Conservation (phyloP, 1,140 invertebrate species). For the Patella vulgata region DNA sequence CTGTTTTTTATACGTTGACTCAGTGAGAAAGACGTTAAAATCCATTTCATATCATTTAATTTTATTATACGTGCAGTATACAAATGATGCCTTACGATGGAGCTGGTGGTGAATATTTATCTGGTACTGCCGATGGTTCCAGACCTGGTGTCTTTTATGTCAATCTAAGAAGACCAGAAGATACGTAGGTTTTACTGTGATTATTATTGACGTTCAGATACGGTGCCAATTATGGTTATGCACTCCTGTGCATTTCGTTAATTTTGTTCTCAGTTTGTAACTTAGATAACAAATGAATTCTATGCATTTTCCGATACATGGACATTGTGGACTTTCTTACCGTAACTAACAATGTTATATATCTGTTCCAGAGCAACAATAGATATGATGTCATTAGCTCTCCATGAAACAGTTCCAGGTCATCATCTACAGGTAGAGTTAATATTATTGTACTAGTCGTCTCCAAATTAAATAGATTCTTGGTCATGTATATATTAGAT, state of each 20-base stretch:
- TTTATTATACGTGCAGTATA: too few species aligned
- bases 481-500: too few species aligned
- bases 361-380: constrained; percentile 52
- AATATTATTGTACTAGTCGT: neutral
- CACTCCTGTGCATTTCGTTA: neutral
- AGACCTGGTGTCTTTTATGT: constrained; percentile 47
- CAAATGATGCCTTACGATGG: too few species aligned
- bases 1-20: too few species aligned
- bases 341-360: neutral
- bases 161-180: constrained; percentile 35
- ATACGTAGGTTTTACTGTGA: constrained; percentile 30
- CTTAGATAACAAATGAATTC: neutral
- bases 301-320: neutral
- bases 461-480: neutral
- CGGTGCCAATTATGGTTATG: neutral
- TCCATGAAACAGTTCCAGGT: constrained; percentile 67
- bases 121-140: constrained; percentile 43
- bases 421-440: constrained; percentile 64
- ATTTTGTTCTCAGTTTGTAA: neutral
- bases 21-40: too few species aligned
- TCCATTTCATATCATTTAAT: too few species aligned
- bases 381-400: constrained; percentile 58
- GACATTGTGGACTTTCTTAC: neutral
- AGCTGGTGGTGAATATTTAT: constrained; percentile 40
- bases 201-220: neutral